Base-by-base conservation (phyloP, 2,113 vertebrate species). In the Rissa tridactyla region DNA sequence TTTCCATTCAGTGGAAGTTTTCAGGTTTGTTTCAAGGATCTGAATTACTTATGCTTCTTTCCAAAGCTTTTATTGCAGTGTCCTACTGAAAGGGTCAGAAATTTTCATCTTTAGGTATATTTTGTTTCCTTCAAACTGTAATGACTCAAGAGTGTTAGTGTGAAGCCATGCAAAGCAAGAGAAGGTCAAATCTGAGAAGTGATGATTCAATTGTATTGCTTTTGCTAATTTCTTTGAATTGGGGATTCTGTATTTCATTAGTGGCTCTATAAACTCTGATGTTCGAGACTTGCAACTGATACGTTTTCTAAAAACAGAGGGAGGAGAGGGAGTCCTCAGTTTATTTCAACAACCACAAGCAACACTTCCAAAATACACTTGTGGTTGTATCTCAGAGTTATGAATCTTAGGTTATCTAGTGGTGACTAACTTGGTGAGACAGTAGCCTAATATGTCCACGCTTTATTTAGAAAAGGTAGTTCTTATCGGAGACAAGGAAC, bases 381-480 rank as follows among this genome's bases (percentile, higher is more conserved):
- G 83, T 90, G 90, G 87, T 78, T 81, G 36, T 94, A 83, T 96
- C 7, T 0, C 64, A 30, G 81, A 94, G 92, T 89, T 96, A 88
- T 92, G 94, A 96, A 92, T 94, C 95, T 87, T 57, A 69, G 84
- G 68, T 85, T 95, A 91, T 95, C 92, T 87, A 34, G 58, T 4
- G 6, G 84, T 95, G 90, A 92, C 86, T 94, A 94, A 85, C 47
- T 52, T 84, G 88, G 38, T 94, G 90, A 96, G 76, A 73, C 55
- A 73, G 90, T 23, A 86, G 79, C 88, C 80, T 81, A 36, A 81
- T 83, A 73, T 55, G 81, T 89, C 61, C 51, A 36, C 0, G 32
- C 93, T 97, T 89, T 96, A 93, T 97, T 97, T 97, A 92, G 95
- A 94, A 94, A 77, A 96, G 93, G 94, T 94, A 71, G 72, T 57